phyloP scores from a whole-genome alignment of 64 coral and sea anemone genomes.

The Stylophora pistillata region DNA sequence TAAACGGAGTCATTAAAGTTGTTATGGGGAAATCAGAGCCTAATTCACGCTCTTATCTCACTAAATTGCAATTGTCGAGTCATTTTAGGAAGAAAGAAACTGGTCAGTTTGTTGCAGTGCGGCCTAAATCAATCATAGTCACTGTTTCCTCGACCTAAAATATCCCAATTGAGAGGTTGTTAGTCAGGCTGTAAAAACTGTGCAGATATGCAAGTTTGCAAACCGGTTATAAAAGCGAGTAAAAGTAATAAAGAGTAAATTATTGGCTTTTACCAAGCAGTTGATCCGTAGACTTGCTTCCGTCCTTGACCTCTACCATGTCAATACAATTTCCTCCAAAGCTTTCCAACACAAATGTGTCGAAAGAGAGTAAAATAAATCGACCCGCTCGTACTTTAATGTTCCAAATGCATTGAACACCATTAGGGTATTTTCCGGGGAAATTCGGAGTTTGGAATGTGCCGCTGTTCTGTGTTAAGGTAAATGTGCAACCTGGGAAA shows the following conservation, averaged over 20 bases:
- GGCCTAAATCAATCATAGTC: too few species aligned
- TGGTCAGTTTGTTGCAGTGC: too few species aligned
- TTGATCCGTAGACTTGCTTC: neutral
- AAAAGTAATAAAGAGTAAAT: neutral
- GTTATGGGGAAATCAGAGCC: too few species aligned
- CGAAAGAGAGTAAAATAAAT: slow-evolving; percentile 43
- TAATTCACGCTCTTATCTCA: too few species aligned
- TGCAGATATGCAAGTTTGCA: neutral
- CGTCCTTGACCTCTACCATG: slow-evolving; percentile 75
- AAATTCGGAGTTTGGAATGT: slow-evolving; percentile 48
- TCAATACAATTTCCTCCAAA: slow-evolving; percentile 48
- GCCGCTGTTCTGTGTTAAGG: neutral
- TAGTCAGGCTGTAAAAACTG: too few species aligned
- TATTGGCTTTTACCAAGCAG: slow-evolving; percentile 38
- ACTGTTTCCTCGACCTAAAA: too few species aligned
- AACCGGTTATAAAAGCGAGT: neutral
- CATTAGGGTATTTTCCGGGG: slow-evolving; percentile 45
- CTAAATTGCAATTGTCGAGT: too few species aligned
- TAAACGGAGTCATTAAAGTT: too few species aligned
- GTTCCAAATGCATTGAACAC: slow-evolving; percentile 46
- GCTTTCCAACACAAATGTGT: slow-evolving; percentile 45
- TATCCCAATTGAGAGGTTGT: too few species aligned
- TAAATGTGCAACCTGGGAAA: slow-evolving; percentile 11
- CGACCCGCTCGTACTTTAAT: slow-evolving; percentile 25
- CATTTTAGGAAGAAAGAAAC: too few species aligned